Conservation (phyloP, 1,140 invertebrate genomes). For the Eurosta solidaginis region DNA sequence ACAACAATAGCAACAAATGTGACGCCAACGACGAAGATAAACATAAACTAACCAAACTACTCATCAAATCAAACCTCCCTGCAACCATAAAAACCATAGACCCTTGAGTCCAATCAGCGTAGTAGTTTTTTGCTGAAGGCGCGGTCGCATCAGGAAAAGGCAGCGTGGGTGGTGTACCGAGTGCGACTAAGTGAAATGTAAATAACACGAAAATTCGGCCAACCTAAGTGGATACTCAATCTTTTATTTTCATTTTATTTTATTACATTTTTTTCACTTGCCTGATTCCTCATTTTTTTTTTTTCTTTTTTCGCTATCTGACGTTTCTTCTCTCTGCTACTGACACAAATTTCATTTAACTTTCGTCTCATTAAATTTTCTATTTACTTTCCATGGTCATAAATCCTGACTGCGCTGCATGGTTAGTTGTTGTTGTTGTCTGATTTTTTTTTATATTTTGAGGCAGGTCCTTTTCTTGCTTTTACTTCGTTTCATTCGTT, state of each 20-base stretch:
- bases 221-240: not conserved
- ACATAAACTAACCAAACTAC: slow-evolving; percentile 22
- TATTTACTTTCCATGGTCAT: slow-evolving; percentile 28
- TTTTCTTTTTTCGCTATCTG: not conserved
- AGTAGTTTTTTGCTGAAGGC: not conserved
- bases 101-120: slow-evolving; percentile 6
- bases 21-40: not conserved
- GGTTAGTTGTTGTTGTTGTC: not conserved
- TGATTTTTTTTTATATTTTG: not conserved
- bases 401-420: not conserved
- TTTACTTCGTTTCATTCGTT: not conserved
- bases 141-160: too few relatives aligned
- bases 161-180: not conserved
- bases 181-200: slow-evolving; percentile 11
- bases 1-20: not conserved
- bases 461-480: not conserved
- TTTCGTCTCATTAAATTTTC: slow-evolving; percentile 35
- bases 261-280: not conserved
- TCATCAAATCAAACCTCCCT: not conserved
- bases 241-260: not conserved
- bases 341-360: slow-evolving; percentile 32
- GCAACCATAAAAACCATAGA: slow-evolving; percentile 22
- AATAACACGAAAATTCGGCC: slow-evolving; percentile 16
- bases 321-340: not conserved
- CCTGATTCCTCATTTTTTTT: not conserved